Base-by-base conservation (phyloP, 2,888 invertebrate species). In the Tachystola acroxantha region DNA sequence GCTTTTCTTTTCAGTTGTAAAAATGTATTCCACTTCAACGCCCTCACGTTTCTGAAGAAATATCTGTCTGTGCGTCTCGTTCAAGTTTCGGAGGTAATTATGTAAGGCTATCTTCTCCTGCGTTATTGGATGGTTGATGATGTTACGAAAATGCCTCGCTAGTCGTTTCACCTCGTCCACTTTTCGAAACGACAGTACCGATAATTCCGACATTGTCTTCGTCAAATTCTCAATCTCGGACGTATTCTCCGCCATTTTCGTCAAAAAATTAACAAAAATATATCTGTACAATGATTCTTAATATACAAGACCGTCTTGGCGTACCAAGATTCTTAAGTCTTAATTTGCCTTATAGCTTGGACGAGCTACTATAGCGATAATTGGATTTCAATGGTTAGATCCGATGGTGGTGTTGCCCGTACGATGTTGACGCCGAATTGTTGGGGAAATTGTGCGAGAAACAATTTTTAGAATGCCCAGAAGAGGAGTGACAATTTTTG, bases 1-100 rank as follows among this genome's bases (percentile, higher is more conserved):
- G 44, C 80, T 82, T 31, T 84, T 85, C 49, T 85, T 86, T 42
- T 84, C 86, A 2, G 86, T 85, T 0, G 85, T 81, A 44, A 84
- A 82, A 20, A 86, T 84, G 43, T 84, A 86, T 44, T 86, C 86
- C 0, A 86, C 86, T 39, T 84, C 80, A 0, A 82, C 76, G 2
- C 58, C 57, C 1, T 86, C 86, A 2, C 84, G 68, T 41, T 69
- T 73, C 41, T 71, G 72, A 5, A 71, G 49, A 45, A 72, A 82
- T 10, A 81, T 74, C 22, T 53, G 67, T 26, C 62, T 64, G 51
- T 85, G 84, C 34, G 66, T 74, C 2, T 70, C 67, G 30, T 82
- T 64, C 19, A 85, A 45, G 37, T 64, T 68, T 33, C 46, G 65
- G 36, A 86, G 38, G 40, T 86, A 86, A 10, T 63, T 57, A 7